A percentile compares a stretch with the other conserved stretches of the same genome.
phyloP scores from a whole-genome alignment of 2,888 invertebrate genomes.

The Rhingia campestris region DNA sequence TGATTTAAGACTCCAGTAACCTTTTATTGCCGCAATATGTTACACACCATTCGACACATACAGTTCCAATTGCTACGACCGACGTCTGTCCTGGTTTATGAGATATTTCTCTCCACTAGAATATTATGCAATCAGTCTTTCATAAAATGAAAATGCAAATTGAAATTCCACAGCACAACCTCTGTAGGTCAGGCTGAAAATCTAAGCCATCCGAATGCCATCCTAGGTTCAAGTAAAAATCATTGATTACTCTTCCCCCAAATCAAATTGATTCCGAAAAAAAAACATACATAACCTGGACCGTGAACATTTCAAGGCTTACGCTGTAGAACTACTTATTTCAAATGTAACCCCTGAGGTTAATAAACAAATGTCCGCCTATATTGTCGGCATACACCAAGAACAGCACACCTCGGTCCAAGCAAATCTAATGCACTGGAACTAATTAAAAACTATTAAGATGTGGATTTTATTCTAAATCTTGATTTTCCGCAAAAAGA shows the following conservation, averaged over 20 bases:
- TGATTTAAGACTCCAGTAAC: slow-evolving; percentile 44
- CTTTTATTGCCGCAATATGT: slow-evolving; percentile 34
- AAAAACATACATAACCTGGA: slow-evolving; percentile 5
- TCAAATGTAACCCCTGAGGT: slow-evolving; percentile 39
- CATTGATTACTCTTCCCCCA: slow-evolving; percentile 36
- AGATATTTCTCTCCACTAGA: slow-evolving; percentile 18
- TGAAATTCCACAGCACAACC: slow-evolving; percentile 42
- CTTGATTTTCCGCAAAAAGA: slow-evolving; percentile 42
- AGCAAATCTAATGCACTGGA: slow-evolving; percentile 52
- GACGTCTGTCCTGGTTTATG: slow-evolving; percentile 28
- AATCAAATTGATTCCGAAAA: slow-evolving; percentile 33
- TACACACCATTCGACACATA: slow-evolving; percentile 39
- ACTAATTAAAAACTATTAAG: slow-evolving; percentile 65
- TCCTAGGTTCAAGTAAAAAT: slow-evolving; percentile 38
- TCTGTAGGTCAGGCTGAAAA: background rate
- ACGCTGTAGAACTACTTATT: background rate
- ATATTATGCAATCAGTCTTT: slow-evolving; percentile 45
- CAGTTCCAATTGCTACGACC: slow-evolving; percentile 6
- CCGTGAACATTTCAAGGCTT: slow-evolving; percentile 3
- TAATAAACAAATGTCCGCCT: slow-evolving; percentile 58
- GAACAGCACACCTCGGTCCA: slow-evolving; percentile 18
- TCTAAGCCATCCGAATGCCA: slow-evolving; percentile 9
- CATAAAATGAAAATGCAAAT: slow-evolving; percentile 52
- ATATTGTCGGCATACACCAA: slow-evolving; percentile 14
- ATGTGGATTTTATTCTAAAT: slow-evolving; percentile 40